Evolutionary conservation across 2,113 vertebrate genomes (phyloP).

Genomic region (Todiramphus saurophagus): DNA sequence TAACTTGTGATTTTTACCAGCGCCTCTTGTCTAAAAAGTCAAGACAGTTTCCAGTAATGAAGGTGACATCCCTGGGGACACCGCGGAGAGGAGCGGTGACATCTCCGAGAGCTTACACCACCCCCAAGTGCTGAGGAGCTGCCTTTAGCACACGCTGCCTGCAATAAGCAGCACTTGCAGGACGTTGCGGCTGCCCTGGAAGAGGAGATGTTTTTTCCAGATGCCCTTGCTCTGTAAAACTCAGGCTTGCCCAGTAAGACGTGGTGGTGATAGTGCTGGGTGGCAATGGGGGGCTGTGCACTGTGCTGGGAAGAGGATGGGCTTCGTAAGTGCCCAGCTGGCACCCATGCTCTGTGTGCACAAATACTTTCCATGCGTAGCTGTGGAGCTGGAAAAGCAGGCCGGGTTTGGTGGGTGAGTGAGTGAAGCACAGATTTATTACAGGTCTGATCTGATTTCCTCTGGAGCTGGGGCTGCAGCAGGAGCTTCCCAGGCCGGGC

Average conservation of each 20-base stretch:
- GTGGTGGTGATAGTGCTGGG: not conserved
- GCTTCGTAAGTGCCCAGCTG: not conserved
- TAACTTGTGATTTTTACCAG: not conserved
- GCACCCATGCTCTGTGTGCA: fast-evolving
- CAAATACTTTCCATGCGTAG: not conserved
- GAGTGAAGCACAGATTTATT: not conserved
- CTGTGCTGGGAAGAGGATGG: not conserved
- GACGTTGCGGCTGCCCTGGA: not conserved
- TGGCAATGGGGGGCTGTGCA: not conserved
- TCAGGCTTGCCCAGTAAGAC: not conserved
- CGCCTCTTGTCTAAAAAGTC: not conserved
- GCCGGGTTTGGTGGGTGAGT: not conserved
- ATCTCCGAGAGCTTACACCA: not conserved
- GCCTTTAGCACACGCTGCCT: not conserved
- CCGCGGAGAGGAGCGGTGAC: not conserved
- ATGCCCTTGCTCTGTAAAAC: not conserved
- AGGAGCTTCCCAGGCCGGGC: not conserved
- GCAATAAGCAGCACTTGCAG: too few species aligned
- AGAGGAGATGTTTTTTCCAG: not conserved
- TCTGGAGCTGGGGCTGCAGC: not conserved
- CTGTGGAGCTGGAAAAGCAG: not conserved
- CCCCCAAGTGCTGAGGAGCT: not conserved
- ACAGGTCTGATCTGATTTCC: fast-evolving
- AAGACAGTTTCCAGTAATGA: not conserved
- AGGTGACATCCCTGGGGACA: fast-evolving